These are phyloP conservation scores for Bubo bubo DNA, from an alignment of 2,113 vertebrate genomes.

Conservation along the genomic window DNA sequence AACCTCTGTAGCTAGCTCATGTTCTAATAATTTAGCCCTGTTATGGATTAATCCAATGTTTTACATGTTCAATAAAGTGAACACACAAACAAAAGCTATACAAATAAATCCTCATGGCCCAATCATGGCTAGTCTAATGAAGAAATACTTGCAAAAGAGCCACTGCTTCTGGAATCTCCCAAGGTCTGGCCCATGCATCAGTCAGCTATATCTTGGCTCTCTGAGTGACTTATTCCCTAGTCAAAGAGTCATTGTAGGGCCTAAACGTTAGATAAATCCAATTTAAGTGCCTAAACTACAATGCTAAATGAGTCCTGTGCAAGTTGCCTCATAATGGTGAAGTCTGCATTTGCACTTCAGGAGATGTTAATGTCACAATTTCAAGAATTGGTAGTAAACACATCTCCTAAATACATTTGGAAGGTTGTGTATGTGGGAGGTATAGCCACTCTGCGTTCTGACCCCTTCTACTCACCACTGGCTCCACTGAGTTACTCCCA, in stretches of 20 bases:
- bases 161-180: not conserved
- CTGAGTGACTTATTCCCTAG: not conserved
- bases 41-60: constrained; percentile 64
- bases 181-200: not conserved
- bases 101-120: constrained; percentile 30
- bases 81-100: constrained; percentile 60
- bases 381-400: not conserved
- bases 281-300: not conserved
- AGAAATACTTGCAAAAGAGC: not conserved
- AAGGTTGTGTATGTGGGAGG: not conserved
- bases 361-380: not conserved
- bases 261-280: not conserved
- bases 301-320: not conserved
- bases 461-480: not conserved
- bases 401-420: not conserved
- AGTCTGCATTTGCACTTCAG: not conserved
- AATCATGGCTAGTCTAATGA: not conserved
- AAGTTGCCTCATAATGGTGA: not conserved
- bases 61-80: constrained; percentile 71
- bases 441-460: not conserved
- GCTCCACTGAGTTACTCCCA: not conserved
- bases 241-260: not conserved
- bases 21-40: constrained; percentile 72
- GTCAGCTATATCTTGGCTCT: not conserved
- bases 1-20: constrained; percentile 70